Evolutionary conservation across 2,888 invertebrate genomes (phyloP).

Genomic region (Caenorhabditis drosophilae): DNA sequence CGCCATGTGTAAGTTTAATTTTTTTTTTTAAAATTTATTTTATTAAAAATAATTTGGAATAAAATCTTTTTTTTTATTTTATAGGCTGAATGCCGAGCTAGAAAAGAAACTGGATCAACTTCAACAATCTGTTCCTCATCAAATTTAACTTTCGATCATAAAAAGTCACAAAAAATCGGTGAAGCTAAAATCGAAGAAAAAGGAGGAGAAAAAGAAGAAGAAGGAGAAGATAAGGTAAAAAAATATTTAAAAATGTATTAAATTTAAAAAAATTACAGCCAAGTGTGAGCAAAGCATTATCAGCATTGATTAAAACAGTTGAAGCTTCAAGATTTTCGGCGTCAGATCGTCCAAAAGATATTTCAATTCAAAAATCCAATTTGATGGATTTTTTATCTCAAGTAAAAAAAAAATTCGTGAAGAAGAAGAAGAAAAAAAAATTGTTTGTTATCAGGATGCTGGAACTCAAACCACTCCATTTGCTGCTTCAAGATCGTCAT

Average conservation of each 20-base stretch:
- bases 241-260: not conserved
- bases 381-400: conserved; percentile 2
- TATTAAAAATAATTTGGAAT: not conserved
- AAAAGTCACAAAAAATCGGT: too few relatives aligned
- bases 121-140: too few relatives aligned
- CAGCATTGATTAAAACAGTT: conserved; percentile 24
- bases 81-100: conserved; percentile 28
- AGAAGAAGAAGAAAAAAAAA: conserved; percentile 1
- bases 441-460: conserved; percentile 13
- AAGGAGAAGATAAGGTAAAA: conserved; percentile 4
- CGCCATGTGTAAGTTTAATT: conserved; percentile 4
- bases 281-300: conserved; percentile 13
- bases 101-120: conserved; percentile 5
- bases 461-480: conserved; percentile 44
- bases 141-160: too few relatives aligned
- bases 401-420: too few relatives aligned
- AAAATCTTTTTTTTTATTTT: too few relatives aligned
- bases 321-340: conserved; percentile 23
- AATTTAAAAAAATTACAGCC: conserved; percentile 1
- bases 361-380: not conserved
- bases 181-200: not conserved
- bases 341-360: conserved; percentile 14
- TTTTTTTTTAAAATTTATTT: not conserved
- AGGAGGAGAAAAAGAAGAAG: not conserved
- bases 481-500: conserved; percentile 46